Conservation (phyloP, 2,797 vertebrate species). For the Gallinago nigripennis region DNA sequence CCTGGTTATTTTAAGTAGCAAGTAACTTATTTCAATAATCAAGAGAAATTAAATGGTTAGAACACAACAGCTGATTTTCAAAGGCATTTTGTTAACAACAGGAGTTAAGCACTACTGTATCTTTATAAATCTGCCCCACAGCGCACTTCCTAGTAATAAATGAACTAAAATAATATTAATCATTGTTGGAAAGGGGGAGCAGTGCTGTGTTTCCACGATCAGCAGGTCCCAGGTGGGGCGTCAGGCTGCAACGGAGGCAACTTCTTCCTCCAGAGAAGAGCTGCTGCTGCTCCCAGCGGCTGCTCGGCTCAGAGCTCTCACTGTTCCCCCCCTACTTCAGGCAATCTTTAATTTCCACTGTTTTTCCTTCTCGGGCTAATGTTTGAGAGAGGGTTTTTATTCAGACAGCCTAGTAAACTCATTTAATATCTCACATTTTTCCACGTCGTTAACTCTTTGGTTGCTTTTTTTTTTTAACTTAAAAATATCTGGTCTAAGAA, state of each 20-base stretch:
- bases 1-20: slow-evolving; percentile 14
- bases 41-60: slow-evolving; percentile 1
- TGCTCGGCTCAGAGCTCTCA: not conserved
- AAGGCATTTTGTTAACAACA: not conserved
- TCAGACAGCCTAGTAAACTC: not conserved
- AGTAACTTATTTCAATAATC: slow-evolving; percentile 13
- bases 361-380: not conserved
- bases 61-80: not conserved
- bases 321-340: not conserved
- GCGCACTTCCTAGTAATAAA: not conserved
- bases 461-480: not conserved
- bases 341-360: not conserved
- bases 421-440: not conserved
- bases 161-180: not conserved
- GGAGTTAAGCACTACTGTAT: not conserved
- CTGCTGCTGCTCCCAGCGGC: not conserved
- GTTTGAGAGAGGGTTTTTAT: not conserved
- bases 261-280: not conserved
- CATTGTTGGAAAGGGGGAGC: not conserved
- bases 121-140: not conserved
- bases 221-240: not conserved
- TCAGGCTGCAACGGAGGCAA: not conserved
- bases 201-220: rapidly evolving
- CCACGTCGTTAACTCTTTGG: not conserved
- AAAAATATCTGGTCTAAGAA: not conserved